Conservation (phyloP, 2,888 invertebrate species). For the Callimorpha dominula region DNA sequence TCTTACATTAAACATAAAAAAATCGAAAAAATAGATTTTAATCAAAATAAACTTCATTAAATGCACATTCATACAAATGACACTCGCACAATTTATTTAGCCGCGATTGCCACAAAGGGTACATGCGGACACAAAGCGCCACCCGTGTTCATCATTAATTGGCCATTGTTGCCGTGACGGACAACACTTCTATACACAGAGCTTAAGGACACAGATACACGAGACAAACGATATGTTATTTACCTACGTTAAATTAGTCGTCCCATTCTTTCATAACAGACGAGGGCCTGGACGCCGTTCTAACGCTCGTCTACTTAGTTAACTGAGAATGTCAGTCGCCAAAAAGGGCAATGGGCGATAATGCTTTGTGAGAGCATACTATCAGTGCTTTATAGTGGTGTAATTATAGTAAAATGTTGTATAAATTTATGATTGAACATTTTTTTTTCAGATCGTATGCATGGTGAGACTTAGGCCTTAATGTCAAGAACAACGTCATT, state of each 20-base stretch:
- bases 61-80: constrained; percentile 20
- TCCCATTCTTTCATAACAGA: not conserved
- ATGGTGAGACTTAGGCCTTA: not conserved
- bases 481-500: constrained; percentile 29
- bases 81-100: constrained; percentile 9
- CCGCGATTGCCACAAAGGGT: not conserved
- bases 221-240: not conserved
- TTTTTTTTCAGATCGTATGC: not conserved
- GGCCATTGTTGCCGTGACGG: constrained; percentile 43
- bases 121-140: constrained; percentile 26
- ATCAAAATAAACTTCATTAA: constrained; percentile 19
- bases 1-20: not conserved
- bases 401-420: not conserved
- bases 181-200: constrained; percentile 12
- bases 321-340: too few relatives aligned
- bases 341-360: too few relatives aligned
- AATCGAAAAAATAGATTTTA: constrained; percentile 6
- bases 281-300: too few relatives aligned
- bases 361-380: too few relatives aligned
- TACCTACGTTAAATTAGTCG: not conserved
- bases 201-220: not conserved
- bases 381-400: not conserved
- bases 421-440: not conserved
- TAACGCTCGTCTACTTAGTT: too few relatives aligned
- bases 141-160: constrained; percentile 47